Evolutionary conservation across 2,797 vertebrate species (phyloP).

Genomic region (Sebastolobus alascanus): DNA sequence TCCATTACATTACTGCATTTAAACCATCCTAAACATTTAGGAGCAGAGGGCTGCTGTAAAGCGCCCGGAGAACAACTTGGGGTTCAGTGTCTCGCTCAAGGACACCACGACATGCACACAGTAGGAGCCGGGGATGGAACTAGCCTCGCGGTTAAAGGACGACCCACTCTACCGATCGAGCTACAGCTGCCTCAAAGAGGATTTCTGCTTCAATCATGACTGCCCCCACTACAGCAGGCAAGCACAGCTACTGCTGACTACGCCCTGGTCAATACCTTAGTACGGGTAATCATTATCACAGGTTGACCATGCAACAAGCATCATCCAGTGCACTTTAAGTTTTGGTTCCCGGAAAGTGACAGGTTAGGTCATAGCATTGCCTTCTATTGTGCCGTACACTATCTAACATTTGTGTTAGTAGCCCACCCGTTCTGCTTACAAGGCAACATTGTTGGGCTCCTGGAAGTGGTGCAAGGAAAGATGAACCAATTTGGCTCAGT

Average conservation of each 20-base stretch:
- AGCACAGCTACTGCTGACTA: slow-evolving; percentile 8
- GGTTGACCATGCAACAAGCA: slow-evolving; percentile 1
- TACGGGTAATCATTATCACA: slow-evolving; percentile 6
- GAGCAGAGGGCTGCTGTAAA: not conserved
- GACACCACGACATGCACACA: not conserved
- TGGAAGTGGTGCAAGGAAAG: not conserved
- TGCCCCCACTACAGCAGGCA: not conserved
- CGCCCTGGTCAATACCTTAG: slow-evolving; percentile 7
- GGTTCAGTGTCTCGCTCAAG: not conserved
- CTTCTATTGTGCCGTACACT: not conserved
- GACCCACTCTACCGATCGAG: not conserved
- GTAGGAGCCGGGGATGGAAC: not conserved
- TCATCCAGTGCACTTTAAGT: not conserved
- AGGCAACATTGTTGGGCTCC: not conserved
- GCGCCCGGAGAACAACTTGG: not conserved
- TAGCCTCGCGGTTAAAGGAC: not conserved
- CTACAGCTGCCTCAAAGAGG: not conserved
- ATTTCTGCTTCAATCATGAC: slow-evolving; percentile 8
- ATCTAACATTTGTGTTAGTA: not conserved
- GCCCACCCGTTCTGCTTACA: not conserved
- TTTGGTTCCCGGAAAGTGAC: slow-evolving; percentile 9
- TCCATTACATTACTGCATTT: not conserved
- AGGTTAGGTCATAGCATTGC: not conserved
- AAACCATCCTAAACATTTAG: not conserved
- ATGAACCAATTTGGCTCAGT: slow-evolving; percentile 17